Conservation (phyloP, 2,888 invertebrate species). For the Trilocha varians region DNA sequence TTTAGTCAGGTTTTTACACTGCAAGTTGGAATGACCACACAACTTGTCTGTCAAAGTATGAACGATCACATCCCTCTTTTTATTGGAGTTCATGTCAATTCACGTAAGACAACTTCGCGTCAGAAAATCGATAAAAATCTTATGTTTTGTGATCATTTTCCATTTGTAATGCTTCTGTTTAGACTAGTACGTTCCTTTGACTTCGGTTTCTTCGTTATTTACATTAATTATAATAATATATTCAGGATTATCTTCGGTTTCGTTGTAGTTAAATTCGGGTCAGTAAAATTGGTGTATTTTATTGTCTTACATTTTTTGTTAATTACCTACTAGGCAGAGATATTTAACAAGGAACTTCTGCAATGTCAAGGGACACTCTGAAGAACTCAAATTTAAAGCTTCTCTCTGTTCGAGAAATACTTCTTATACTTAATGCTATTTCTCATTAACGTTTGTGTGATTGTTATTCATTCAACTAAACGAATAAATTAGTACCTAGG, state of each 20-base stretch:
- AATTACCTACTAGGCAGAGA: too few species aligned
- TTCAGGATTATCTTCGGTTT: neutral
- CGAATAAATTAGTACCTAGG: too few species aligned
- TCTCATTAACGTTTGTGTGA: too few species aligned
- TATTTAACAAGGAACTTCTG: too few species aligned
- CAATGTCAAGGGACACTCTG: too few species aligned
- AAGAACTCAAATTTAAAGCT: too few species aligned
- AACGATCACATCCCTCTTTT: neutral
- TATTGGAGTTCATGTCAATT: constrained; percentile 29
- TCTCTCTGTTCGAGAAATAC: too few species aligned
- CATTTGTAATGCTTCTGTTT: constrained; percentile 3
- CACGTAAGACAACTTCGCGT: constrained; percentile 36
- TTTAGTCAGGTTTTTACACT: neutral
- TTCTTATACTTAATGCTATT: too few species aligned
- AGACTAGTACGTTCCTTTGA: neutral
- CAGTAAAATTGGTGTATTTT: too few species aligned
- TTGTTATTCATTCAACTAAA: too few species aligned
- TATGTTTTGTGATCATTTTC: constrained; percentile 31
- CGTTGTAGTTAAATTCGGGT: too few species aligned
- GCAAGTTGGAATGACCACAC: constrained; percentile 1
- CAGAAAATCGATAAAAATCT: constrained; percentile 19
- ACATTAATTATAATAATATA: neutral
- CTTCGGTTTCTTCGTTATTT: neutral
- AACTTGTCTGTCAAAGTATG: constrained; percentile 2
- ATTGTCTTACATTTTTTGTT: too few species aligned